Base-by-base conservation (phyloP, 2,888 invertebrate species). In the Xestoiulus laeticollis region DNA sequence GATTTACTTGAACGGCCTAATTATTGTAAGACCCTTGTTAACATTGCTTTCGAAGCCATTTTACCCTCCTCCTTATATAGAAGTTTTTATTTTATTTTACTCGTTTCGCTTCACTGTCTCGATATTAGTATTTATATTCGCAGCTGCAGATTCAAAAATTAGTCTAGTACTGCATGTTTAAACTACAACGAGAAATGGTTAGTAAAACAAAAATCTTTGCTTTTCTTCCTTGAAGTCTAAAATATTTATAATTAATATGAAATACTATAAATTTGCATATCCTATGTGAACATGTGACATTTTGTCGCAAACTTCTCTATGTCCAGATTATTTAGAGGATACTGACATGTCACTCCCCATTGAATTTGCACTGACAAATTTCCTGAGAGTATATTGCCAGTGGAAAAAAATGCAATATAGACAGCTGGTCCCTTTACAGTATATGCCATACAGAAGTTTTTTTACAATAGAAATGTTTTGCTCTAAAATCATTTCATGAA, bases 91-190 rank as follows among this genome's bases (percentile, higher is more conserved):
- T 78, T 59, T 59, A n/a, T n/a, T 59, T 30, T 78, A 3, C 6
- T 59, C 59, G 59, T 59, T 59, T 59, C 59, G 59, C 78, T 68
- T 68, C 68, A 22, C 26, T 68, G 68, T 26, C n/a, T 59, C 59
- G 59, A n/a, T 59, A 59, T 38, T 38, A 38, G 33, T 38, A 38
- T 38, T 5, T 38, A 38, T 48, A n/a, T 53, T 53, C 5, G n/a
- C 53, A 59, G 22, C 59, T 59, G 59, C 22, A 22, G 6, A 68
- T 68, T 68, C 22, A 22, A 8, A 4, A 2, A 1, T 78, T 30
- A 30, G 14, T 78, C 26, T 30, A 30, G 14, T 59, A 59, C n/a
- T 59, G n/a, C n/a, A n/a, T 30, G 30, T 30, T 30, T 12, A 14
- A 78, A 68, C 8, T 26, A 68, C 26, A 78, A 78, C 30, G 78